These are phyloP conservation scores for Corapipo altera DNA, from an alignment of 2,113 vertebrate genomes.

Conservation along the genomic window DNA sequence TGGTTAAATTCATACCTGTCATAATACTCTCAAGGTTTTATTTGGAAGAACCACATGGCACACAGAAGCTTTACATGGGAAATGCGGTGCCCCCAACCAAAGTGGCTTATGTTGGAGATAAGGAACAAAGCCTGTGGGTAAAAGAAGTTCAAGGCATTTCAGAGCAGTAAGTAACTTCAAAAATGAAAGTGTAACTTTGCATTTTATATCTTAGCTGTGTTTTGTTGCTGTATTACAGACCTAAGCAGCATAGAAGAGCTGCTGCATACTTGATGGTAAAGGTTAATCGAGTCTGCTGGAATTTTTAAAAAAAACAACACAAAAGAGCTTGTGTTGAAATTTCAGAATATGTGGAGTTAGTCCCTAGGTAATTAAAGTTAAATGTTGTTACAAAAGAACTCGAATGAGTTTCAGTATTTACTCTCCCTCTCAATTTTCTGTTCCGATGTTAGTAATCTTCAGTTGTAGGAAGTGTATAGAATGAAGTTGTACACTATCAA, in stretches of 20 bases:
- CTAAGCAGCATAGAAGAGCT: neutral
- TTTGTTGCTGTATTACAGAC: neutral
- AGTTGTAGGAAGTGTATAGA: neutral
- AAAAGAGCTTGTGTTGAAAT: neutral
- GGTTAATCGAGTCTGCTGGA: neutral
- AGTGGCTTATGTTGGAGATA: conserved; percentile 83
- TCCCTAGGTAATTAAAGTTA: neutral
- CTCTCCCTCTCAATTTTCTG: neutral
- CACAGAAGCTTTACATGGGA: conserved; percentile 83
- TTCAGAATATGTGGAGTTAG: neutral
- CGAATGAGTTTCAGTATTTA: neutral
- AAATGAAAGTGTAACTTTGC: neutral
- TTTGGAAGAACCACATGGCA: conserved; percentile 85
- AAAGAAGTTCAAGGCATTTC: conserved; percentile 92
- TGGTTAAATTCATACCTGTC: neutral
- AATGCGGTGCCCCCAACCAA: conserved; percentile 82
- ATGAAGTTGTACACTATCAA: neutral
- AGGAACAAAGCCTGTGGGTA: conserved; percentile 88
- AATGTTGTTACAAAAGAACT: neutral
- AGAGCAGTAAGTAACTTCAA: conserved; percentile 83
- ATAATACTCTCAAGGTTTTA: conserved; percentile 77
- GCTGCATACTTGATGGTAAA: neutral
- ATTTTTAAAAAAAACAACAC: neutral
- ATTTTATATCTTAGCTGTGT: neutral
- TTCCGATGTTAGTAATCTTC: neutral